Base-by-base conservation (phyloP, 1,140 invertebrate genomes). In the Drosophila neocordata region DNA sequence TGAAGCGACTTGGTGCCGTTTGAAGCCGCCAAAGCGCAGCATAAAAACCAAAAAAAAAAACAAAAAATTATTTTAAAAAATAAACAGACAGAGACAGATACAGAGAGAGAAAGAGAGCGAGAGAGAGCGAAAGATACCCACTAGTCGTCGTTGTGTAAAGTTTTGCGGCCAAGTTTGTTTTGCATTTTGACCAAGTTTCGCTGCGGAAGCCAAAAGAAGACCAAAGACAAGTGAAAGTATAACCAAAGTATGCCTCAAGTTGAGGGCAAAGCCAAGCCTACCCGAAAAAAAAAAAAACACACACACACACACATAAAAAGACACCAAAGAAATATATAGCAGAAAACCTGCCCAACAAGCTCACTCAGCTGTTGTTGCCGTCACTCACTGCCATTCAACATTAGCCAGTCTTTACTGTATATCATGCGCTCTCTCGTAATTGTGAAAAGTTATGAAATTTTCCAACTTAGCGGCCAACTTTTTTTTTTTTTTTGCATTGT, bases 101-200 rank as follows among this genome's bases (percentile, higher is more conserved):
- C 34, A 59, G 35, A 24, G 61, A 20, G 31, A 22, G 65, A 38
- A 44, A 64, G 57, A 63, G 27, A 55, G 62, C 57, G 69, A 77
- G 69, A 64, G 73, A 79, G 61, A 12, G 53, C 44, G 68, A 65
- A 51, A 81, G 78, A 82, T 67, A 76, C 62, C 74, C 53, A 55
- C 53, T 31, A 77, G 22, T 61, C 53, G 59, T 67, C 51, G 64
- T 76, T 61, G 69, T 60, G 52, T 79, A 68, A 67, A 71, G 75
- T 77, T 84, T 73, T 64, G 77, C 73, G 74, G 53, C 82, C 82
- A 85, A 85, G 82, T 81, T 81, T 77, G 65, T 71, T 85, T 85
- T 85, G 82, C 82, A 85, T 85, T 87, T 85, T 85, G 82, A 85
- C 82, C 81, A 85, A 88, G 84, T 88, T 87, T 82, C 62, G 58